Evolutionary conservation across 53 echinoderm and acorn worm genomes (phyloP).

Genomic region (Luidia sarsii): DNA sequence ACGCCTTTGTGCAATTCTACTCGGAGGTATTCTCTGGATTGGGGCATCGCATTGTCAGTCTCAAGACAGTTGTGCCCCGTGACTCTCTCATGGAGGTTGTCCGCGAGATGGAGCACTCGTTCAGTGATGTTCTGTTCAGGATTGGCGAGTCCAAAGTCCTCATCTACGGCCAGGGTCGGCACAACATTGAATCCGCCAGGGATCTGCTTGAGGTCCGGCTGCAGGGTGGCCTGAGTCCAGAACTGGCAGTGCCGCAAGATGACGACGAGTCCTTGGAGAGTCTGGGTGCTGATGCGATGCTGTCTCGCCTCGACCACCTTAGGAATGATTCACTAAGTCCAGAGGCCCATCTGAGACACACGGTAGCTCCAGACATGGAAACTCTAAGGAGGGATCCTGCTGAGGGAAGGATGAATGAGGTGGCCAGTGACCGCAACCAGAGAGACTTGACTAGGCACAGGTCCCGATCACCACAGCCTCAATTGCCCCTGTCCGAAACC

Average conservation of each 20-base stretch:
- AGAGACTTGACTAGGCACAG: not conserved
- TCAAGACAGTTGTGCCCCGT: slow-evolving; percentile 1
- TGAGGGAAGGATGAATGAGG: not conserved
- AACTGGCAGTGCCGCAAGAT: not conserved
- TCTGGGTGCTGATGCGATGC: not conserved
- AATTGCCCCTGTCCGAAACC: too few relatives aligned
- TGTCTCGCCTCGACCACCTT: slow-evolving; percentile 34
- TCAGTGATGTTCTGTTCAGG: slow-evolving; percentile 39
- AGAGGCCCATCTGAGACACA: not conserved
- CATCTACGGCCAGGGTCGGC: slow-evolving; percentile 52
- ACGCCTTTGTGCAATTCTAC: slow-evolving; percentile 50
- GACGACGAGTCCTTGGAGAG: not conserved
- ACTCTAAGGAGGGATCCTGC: not conserved
- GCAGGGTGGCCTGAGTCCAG: not conserved
- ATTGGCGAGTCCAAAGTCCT: slow-evolving; percentile 32
- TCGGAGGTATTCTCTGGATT: slow-evolving; percentile 26
- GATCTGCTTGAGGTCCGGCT: not conserved
- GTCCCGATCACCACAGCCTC: not conserved
- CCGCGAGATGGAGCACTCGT: slow-evolving; percentile 36
- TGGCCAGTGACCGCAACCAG: not conserved
- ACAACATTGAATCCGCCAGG: slow-evolving; percentile 33
- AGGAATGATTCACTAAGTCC: slow-evolving; percentile 21
- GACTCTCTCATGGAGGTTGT: slow-evolving; percentile 8
- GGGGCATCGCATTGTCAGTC: slow-evolving; percentile 18
- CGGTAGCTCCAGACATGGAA: too few relatives aligned